These are phyloP conservation scores for Hydrophis major DNA, from an alignment of 2,797 vertebrate species.

Conservation along the genomic window DNA sequence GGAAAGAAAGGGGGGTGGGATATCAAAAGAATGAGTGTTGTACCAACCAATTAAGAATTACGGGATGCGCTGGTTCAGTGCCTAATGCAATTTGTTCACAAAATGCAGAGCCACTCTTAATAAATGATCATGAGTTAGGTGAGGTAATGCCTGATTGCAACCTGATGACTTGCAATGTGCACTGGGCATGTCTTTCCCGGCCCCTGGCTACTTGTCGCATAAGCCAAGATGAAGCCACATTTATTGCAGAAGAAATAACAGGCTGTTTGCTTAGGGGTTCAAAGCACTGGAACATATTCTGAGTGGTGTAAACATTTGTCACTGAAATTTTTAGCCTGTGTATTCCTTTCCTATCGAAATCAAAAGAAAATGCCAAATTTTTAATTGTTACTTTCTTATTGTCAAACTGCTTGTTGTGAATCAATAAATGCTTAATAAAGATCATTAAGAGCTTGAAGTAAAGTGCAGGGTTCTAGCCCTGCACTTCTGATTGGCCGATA, in stretches of 20 bases:
- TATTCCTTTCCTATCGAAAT: not conserved
- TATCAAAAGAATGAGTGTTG: not conserved
- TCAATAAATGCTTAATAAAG: too few species aligned
- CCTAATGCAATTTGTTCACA: not conserved
- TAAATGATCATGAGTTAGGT: not conserved
- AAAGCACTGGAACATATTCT: not conserved
- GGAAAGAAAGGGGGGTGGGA: rapidly evolving
- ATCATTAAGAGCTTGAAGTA: too few species aligned
- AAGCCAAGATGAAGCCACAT: not conserved
- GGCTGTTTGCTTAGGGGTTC: not conserved
- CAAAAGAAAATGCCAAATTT: not conserved
- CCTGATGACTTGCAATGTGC: not conserved
- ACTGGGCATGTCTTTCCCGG: not conserved
- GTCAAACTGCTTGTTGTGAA: not conserved
- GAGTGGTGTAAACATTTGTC: not conserved
- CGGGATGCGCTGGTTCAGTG: not conserved
- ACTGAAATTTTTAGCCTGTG: not conserved
- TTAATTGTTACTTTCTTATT: not conserved
- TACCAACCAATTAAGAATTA: slow-evolving; percentile 6
- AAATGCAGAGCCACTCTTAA: not conserved
- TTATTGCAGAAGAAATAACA: not conserved
- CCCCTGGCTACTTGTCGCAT: not conserved
- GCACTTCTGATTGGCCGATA: too few species aligned
- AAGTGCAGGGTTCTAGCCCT: too few species aligned
- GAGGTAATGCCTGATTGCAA: not conserved